Base-by-base conservation (phyloP, 2,888 invertebrate genomes). In the Dolichomitus sp. region DNA sequence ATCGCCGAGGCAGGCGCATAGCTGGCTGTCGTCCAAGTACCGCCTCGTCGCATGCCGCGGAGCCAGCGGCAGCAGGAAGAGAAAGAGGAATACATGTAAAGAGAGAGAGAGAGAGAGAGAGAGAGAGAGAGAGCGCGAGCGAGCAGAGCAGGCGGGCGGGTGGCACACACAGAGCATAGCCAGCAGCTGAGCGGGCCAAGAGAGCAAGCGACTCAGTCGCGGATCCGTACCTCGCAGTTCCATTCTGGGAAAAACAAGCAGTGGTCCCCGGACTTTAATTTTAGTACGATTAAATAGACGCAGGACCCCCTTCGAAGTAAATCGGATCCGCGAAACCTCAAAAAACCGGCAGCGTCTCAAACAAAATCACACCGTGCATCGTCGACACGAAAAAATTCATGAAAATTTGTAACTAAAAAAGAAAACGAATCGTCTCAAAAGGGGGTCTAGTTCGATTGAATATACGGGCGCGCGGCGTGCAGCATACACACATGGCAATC, bases 1-100 rank as follows among this genome's bases (percentile, higher is more conserved):
- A 86, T 86, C 83, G 85, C 61, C 80, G 83, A 90, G 89, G 88
- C 90, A 90, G 89, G 93, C 93, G 93, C 92, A 92, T 89, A 88
- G 89, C 91, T 93, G 93, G 93, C 92, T 88, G 81, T 81, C 80
- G 85, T 92, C 93, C 93, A 93, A 93, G 91, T 89, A 88, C 90
- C 91, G 91, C 90, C 90, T 89, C 90, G 88, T 86, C 89, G 85
- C 84, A 90, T 89, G 81, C 68, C 85, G 87, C 86, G 84, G 80
- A 69, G 45, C 73, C 69, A 82, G 76, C 87, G 72, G 88, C 88
- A 84, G 85, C 81, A 63, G 86, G 19, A 84, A 37, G 37, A 61
- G 61, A 57, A 33, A 40, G 69, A 69, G 68, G 37, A 37, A 68
- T 11, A 30, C 19, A 19, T n/a, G 23, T 23, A 2, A 2, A 23